Evolutionary conservation across 2,797 vertebrate genomes (phyloP).

Genomic region (Allobates femoralis): DNA sequence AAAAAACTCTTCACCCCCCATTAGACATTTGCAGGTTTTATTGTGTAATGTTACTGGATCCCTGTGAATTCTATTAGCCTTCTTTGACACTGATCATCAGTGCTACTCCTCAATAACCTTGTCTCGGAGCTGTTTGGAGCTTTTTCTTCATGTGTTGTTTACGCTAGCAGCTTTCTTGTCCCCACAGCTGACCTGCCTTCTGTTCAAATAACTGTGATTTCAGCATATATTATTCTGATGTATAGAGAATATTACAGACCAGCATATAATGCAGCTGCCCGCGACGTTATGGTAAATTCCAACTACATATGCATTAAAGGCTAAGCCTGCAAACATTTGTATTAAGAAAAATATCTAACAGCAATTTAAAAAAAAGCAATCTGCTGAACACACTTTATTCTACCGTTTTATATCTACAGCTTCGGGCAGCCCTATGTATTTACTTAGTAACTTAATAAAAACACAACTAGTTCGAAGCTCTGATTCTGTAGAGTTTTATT

Average conservation of each 20-base stretch:
- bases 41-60: not conserved
- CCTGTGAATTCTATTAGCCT: conserved; percentile 20
- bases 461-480: not conserved
- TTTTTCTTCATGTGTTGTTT: not conserved
- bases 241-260: not conserved
- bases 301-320: not conserved
- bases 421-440: not conserved
- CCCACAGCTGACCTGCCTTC: conserved; percentile 10
- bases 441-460: not conserved
- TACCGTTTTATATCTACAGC: not conserved
- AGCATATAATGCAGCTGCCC: not conserved
- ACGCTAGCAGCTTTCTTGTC: not conserved
- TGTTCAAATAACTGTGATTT: not conserved
- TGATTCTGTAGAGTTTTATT: no score
- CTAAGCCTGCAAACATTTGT: not conserved
- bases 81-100: conserved; percentile 11
- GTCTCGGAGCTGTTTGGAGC: not conserved
- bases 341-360: not conserved
- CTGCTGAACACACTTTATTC: not conserved
- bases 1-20: not conserved
- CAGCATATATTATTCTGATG: not conserved
- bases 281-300: not conserved
- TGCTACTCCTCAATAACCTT: not conserved
- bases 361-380: not conserved
- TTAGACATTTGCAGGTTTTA: conserved; percentile 8